A percentile compares a stretch with the other conserved stretches of the same genome.
Conservation (phyloP, 2,113 vertebrate genomes). For the Anguilla japonica region DNA sequence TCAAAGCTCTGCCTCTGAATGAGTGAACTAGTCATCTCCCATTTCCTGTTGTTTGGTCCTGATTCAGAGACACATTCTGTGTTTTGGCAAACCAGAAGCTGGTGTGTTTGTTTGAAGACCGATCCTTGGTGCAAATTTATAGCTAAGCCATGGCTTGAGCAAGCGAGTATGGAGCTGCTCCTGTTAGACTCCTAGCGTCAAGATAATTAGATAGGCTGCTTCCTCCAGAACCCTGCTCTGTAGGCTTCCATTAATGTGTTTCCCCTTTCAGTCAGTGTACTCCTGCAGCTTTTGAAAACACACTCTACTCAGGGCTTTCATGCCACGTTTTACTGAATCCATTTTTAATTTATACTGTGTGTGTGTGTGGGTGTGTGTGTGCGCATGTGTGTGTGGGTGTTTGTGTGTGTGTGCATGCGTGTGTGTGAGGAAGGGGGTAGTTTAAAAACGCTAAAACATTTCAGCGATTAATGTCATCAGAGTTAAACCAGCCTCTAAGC, state of each 20-base stretch:
- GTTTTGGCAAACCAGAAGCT: neutral
- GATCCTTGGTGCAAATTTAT: neutral
- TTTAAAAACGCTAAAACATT: neutral
- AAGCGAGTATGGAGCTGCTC: neutral
- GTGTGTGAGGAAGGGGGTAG: neutral
- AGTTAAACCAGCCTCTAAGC: constrained; percentile 2
- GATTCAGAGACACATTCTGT: neutral
- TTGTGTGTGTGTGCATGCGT: neutral
- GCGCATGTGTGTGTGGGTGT: neutral
- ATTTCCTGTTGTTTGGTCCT: neutral
- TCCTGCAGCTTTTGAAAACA: neutral
- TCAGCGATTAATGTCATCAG: constrained; percentile 7
- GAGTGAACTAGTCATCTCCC: neutral
- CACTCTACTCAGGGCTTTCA: neutral
- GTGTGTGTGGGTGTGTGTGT: neutral
- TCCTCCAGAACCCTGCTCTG: neutral
- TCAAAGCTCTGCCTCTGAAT: neutral
- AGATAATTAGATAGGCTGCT: neutral
- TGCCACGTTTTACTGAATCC: neutral
- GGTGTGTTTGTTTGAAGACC: neutral
- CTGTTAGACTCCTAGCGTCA: neutral
- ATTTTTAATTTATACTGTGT: neutral
- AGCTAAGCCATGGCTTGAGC: neutral
- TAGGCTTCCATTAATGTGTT: neutral
- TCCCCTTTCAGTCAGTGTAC: neutral